phyloP scores from a whole-genome alignment of 2,888 invertebrate species.

The Lithophane leautieri region DNA sequence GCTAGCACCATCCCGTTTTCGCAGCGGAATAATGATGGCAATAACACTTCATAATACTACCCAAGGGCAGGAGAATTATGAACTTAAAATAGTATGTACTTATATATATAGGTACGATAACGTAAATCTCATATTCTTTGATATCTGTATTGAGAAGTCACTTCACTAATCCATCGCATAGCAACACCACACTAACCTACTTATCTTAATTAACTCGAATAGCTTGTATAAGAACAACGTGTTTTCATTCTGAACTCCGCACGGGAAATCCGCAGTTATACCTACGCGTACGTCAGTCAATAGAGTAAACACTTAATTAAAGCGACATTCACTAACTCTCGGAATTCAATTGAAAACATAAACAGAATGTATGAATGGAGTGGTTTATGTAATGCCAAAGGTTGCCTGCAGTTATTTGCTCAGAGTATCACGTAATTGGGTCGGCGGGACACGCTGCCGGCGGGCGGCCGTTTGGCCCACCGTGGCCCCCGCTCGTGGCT shows the following conservation, averaged over 20 bases:
- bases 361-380: conserved; percentile 26
- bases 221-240: conserved; percentile 1
- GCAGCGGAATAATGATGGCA: no score
- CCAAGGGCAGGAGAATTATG: no score
- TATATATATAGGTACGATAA: background rate
- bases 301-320: conserved; percentile 8
- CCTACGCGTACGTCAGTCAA: background rate
- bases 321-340: background rate
- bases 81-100: background rate
- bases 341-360: conserved; percentile 28
- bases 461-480: background rate
- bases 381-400: conserved; percentile 17
- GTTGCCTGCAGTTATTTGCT: conserved; percentile 44
- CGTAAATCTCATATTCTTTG: background rate
- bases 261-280: conserved; percentile 11
- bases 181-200: conserved; percentile 6
- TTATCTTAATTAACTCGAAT: background rate
- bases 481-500: background rate
- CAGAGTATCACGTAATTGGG: conserved; percentile 46
- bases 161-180: background rate
- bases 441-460: conserved; percentile 21
- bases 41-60: no score
- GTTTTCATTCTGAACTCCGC: conserved; percentile 4
- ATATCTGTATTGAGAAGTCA: background rate
- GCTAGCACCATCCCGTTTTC: no score